Base-by-base conservation (phyloP, 2,888 invertebrate species). In the Nesidiocoris tenuis region DNA sequence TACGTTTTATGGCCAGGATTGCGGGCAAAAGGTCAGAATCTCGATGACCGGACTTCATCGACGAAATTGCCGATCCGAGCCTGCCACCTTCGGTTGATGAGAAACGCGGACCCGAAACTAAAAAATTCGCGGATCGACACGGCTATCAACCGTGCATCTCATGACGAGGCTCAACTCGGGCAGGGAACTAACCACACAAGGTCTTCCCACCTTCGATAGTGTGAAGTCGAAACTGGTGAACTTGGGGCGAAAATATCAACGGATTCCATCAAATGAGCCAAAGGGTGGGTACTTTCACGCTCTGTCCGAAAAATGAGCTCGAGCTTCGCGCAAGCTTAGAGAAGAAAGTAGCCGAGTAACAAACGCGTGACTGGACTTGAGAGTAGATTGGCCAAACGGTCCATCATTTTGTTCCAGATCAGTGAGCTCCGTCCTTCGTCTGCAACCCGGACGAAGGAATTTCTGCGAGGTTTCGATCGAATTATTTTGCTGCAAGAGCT, bases 211-310 rank as follows among this genome's bases (percentile, higher is more conserved):
- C 65, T 12, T 39, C 12, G n/a, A n/a, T 12, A 39, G 39, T 39
- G 39, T 39, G 39, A 39, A 39, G 39, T 39, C 39, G 39, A 39
- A 39, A 39, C 39, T 39, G 12, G 39, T 12, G 5, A 39, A 39
- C 5, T 39, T 39, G 5, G 39, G 12, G 39, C 39, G 7, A 59
- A 54, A 70, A 59, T 72, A 61, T 63, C 72, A 21, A 19, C 72
- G 39, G 39, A 61, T 72, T 61, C 72, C 61, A 71, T 71, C 71
- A 57, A 16, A 21, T 9, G 9, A 17, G 65, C 25, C 9, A 1
- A 22, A 25, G 63, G 72, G 72, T 21, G 72, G 72, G 61, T 61
- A 61, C 72, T 72, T 72, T 61, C 72, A 72, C 72, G 72, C 61
- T 70, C 70, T 72, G 39, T 39, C 12, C 39, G 39, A 39, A 39